A percentile compares a stretch with the other conserved stretches of the same genome.
Evolutionary conservation across 2,113 vertebrate genomes (phyloP).

Genomic region (Cheilinus undulatus): DNA sequence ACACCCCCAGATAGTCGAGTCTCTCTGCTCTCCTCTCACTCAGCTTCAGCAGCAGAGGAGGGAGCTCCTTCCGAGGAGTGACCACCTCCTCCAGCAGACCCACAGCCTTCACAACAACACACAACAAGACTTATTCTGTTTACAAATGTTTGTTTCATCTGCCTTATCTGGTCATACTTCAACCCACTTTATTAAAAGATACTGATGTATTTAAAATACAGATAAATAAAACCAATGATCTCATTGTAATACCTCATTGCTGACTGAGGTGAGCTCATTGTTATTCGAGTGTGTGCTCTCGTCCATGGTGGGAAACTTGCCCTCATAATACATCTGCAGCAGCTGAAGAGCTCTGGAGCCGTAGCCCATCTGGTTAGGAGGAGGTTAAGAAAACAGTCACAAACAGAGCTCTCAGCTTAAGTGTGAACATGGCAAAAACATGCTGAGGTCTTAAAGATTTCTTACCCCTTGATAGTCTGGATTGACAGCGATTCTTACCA

Average conservation of each 20-base stretch:
- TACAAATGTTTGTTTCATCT: background rate
- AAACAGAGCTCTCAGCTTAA: background rate
- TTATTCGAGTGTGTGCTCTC: conserved; percentile 81
- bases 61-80: conserved; percentile 91
- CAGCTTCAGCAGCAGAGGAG: conserved; percentile 94
- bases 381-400: conserved; percentile 17
- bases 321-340: conserved; percentile 96
- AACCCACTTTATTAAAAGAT: background rate
- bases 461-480: conserved; percentile 97
- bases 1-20: conserved; percentile 95
- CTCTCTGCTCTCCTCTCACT: conserved; percentile 92
- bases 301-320: conserved; percentile 91
- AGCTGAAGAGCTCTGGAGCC: conserved; percentile 91
- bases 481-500: conserved; percentile 96
- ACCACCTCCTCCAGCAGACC: conserved; percentile 94
- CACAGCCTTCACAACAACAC: conserved; percentile 84
- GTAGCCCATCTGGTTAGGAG: conserved; percentile 94
- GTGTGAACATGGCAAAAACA: background rate
- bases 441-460: background rate
- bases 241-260: conserved; percentile 88
- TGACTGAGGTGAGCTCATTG: conserved; percentile 88
- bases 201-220: background rate
- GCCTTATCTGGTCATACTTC: too few species aligned
- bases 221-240: background rate
- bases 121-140: background rate